Percentiles rank a stretch among this genome's conserved stretches.
Evolutionary conservation across 2,113 vertebrate species (phyloP).

Genomic region (Poeciliopsis retropinna): DNA sequence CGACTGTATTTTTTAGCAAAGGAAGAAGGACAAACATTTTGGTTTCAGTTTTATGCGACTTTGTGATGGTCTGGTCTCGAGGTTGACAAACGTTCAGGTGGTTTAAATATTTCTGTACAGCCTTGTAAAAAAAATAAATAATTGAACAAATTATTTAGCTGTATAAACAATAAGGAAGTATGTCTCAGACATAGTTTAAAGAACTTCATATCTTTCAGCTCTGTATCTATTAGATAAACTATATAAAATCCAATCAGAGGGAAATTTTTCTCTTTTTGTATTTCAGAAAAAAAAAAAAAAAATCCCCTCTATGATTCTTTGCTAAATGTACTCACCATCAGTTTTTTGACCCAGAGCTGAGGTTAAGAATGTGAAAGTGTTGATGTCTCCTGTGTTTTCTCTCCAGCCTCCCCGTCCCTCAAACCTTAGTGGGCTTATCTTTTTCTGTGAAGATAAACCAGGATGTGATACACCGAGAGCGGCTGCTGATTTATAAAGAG

Average conservation of each 20-base stretch:
- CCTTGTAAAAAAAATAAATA: too few species aligned
- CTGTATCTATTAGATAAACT: neutral
- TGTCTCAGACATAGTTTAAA: too few species aligned
- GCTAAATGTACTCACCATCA: constrained; percentile 10
- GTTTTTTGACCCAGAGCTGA: neutral
- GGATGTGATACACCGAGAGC: constrained; percentile 10
- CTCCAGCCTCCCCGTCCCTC: neutral
- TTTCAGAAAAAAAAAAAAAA: neutral
- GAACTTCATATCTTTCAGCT: too few species aligned
- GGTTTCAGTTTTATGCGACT: too few species aligned
- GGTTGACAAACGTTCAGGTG: too few species aligned
- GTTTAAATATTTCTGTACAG: too few species aligned
- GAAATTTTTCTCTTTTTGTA: neutral
- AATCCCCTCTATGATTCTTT: neutral
- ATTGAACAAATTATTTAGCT: too few species aligned
- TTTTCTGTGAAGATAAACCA: constrained; percentile 20
- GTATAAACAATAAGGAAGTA: too few species aligned
- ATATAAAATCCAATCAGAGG: neutral
- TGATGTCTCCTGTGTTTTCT: constrained; percentile 7
- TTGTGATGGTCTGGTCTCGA: too few species aligned
- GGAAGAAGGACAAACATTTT: too few species aligned
- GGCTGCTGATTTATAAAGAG: constrained; percentile 33
- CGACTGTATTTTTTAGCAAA: too few species aligned
- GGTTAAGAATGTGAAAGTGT: constrained; percentile 31
- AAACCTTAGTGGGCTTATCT: constrained; percentile 35